Base-by-base conservation (phyloP, 2,888 invertebrate genomes). In the Watsonalla binaria region DNA sequence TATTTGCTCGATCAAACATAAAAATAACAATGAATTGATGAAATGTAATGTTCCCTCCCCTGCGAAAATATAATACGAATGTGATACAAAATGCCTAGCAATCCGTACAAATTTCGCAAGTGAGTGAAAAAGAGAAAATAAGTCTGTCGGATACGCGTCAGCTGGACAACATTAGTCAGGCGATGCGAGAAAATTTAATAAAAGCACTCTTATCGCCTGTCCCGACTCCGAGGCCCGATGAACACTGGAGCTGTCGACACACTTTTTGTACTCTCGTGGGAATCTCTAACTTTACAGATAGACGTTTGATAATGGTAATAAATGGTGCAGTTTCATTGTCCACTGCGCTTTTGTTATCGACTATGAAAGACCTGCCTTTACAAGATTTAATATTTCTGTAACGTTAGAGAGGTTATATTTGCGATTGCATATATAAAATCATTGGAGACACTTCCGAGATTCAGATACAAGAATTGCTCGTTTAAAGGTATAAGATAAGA, bases 121-220 rank as follows among this genome's bases (percentile, higher is more conserved):
- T 73, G 76, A 68, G 68, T 72, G 76, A 76, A 80, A 78, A 78
- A 79, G 80, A 73, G 78, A 79, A 78, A 79, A 80, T 80, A 76
- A 80, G 75, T 79, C 75, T 74, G 76, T 80, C 73, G 80, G 76
- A 75, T 74, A 65, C 65, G 84, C 87, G 87, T 84, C 89, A 88
- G 87, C 88, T 88, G 89, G 80, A 68, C 78, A 72, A 76, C 86
- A 86, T 88, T 87, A 88, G 89, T 86, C 84, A 86, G 74, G 65
- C 86, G 87, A 85, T 76, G 86, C 84, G 89, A 84, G 85, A 80
- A 82, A 85, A 87, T 89, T 89, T 89, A 87, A 89, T 88, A 89
- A 89, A 87, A 86, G 84, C 82, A 79, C 74, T 80, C 76, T 80
- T 83, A 82, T 78, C 76, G 76, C 75, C 72, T 73, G 72, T 76